Conservation (phyloP, 1,140 invertebrate species). For the Plodia interpunctella region DNA sequence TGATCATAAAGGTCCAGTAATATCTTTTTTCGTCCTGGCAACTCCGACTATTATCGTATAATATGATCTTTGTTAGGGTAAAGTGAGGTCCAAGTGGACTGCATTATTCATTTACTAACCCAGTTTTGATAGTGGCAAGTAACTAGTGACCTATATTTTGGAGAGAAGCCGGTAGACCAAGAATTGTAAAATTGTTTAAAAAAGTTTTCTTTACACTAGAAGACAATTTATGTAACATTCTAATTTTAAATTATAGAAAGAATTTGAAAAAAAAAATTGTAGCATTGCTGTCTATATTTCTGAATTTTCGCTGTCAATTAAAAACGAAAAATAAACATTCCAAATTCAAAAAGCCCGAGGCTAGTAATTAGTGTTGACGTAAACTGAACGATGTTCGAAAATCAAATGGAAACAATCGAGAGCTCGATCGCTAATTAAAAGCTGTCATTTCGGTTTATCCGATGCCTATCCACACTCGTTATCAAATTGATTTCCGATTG, state of each 20-base stretch:
- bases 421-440: not conserved
- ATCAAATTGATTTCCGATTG: not conserved
- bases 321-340: too few species aligned
- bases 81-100: not conserved
- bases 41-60: not conserved
- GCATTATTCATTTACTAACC: slow-evolving; percentile 4
- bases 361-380: too few species aligned
- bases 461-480: not conserved
- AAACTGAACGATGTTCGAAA: too few species aligned
- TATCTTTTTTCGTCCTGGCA: not conserved
- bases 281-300: too few species aligned
- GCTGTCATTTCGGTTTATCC: not conserved
- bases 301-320: too few species aligned
- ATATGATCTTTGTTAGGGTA: slow-evolving; percentile 1
- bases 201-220: too few species aligned
- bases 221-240: too few species aligned
- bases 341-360: too few species aligned
- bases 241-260: too few species aligned
- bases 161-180: not conserved
- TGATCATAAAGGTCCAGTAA: not conserved
- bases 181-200: not conserved
- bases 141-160: slow-evolving; percentile 2
- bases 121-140: not conserved
- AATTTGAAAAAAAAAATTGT: too few species aligned
- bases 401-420: too few species aligned